Conservation (phyloP, 2,888 invertebrate species). For the Drosophila aldrichi region DNA sequence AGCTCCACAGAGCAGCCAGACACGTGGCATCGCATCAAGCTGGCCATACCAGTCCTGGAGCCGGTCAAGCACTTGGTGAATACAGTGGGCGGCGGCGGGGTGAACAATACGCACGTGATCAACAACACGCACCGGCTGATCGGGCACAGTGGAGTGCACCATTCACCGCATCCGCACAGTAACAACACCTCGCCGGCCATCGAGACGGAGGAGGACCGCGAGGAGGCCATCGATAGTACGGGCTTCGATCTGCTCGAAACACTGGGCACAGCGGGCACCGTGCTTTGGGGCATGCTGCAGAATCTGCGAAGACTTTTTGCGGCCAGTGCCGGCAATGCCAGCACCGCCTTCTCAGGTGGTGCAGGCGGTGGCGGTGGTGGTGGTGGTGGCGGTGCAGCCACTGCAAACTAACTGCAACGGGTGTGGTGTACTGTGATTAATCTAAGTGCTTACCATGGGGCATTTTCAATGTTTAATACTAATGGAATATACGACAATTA, state of each 20-base stretch:
- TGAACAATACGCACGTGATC: slow-evolving; percentile 74
- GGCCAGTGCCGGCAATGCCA: slow-evolving; percentile 80
- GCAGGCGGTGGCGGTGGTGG: slow-evolving; percentile 46
- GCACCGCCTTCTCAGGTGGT: slow-evolving; percentile 74
- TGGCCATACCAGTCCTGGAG: slow-evolving; percentile 80
- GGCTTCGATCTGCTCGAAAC: slow-evolving; percentile 81
- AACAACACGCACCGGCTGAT: slow-evolving; percentile 72
- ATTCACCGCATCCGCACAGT: slow-evolving; percentile 47
- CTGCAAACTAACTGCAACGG: slow-evolving; percentile 22
- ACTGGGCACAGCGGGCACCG: slow-evolving; percentile 77
- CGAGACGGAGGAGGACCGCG: slow-evolving; percentile 83
- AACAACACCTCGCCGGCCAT: slow-evolving; percentile 74
- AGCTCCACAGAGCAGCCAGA: slow-evolving; percentile 50
- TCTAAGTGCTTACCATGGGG: slow-evolving; percentile 41
- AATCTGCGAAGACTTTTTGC: slow-evolving; percentile 82
- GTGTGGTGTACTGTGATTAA: slow-evolving; percentile 69
- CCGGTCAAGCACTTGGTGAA: slow-evolving; percentile 82
- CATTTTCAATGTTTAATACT: slow-evolving; percentile 36
- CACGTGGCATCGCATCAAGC: slow-evolving; percentile 76
- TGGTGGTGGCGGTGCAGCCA: slow-evolving; percentile 10
- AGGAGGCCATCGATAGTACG: slow-evolving; percentile 79
- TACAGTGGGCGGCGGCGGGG: slow-evolving; percentile 78
- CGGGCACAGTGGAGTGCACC: slow-evolving; percentile 63
- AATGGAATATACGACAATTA: slow-evolving; percentile 34
- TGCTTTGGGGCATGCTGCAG: slow-evolving; percentile 77